Conservation (phyloP, 1,140 invertebrate species). For the Ptiloglossa arizonensis region DNA sequence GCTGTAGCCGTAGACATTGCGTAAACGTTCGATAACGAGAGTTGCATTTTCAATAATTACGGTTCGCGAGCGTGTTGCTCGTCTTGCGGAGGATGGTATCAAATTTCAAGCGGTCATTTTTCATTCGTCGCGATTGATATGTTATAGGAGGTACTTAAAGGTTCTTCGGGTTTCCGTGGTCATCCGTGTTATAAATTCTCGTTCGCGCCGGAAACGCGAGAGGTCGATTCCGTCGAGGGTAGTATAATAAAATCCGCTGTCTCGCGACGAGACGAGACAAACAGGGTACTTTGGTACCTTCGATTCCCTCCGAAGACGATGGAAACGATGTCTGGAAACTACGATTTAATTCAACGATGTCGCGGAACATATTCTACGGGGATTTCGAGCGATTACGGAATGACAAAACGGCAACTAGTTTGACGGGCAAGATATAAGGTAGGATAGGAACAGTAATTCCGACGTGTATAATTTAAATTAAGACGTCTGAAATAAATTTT, state of each 20-base stretch:
- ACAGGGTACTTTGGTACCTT: neutral
- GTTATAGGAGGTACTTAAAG: neutral
- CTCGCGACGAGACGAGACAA: neutral
- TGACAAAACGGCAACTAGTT: neutral
- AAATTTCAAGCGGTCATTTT: neutral
- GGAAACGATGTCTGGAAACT: neutral
- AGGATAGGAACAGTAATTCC: too few relatives aligned
- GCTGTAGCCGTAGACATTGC: neutral
- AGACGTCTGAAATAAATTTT: too few relatives aligned
- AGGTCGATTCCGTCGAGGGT: neutral
- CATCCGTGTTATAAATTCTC: neutral
- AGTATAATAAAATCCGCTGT: neutral
- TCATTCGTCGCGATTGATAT: slow-evolving; percentile 5
- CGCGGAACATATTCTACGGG: too few relatives aligned
- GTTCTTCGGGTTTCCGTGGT: neutral
- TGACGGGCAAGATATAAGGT: too few relatives aligned
- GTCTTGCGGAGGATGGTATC: neutral
- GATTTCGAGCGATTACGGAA: too few relatives aligned
- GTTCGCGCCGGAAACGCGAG: neutral
- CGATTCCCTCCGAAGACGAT: neutral
- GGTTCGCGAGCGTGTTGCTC: neutral
- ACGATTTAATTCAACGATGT: neutral
- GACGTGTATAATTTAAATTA: too few relatives aligned
- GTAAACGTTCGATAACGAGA: neutral
- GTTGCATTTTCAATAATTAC: slow-evolving; percentile 1